phyloP scores from a whole-genome alignment of 2,797 vertebrate species.

The Iguana delicatissima region DNA sequence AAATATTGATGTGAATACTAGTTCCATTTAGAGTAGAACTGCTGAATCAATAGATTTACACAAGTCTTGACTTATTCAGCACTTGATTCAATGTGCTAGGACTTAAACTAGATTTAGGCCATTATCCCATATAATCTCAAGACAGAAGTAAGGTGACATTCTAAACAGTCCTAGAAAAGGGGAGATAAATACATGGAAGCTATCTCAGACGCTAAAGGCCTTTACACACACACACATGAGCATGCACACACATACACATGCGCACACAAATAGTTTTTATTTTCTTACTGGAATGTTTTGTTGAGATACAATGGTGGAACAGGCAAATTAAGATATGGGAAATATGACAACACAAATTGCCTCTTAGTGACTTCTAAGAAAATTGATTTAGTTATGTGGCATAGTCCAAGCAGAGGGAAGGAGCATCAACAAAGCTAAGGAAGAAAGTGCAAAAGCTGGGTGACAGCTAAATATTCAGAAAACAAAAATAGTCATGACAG shows the following conservation, averaged over 20 bases:
- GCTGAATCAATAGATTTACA: no score
- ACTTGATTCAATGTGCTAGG: no score
- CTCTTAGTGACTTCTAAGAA: background rate
- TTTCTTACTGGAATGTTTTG: background rate
- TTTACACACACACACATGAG: background rate
- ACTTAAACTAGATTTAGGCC: no score
- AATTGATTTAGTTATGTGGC: background rate
- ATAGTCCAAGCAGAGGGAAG: no score
- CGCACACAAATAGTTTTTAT: background rate
- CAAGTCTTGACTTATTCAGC: no score
- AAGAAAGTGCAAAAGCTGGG: no score
- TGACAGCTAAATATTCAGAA: no score
- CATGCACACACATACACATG: no score
- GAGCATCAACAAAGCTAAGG: no score
- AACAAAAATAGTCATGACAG: background rate
- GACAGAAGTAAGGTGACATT: no score
- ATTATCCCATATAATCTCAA: background rate
- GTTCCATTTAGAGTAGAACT: no score
- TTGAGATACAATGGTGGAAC: background rate
- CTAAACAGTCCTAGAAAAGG: background rate
- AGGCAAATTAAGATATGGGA: background rate
- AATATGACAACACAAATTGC: background rate
- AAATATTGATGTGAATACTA: no score
- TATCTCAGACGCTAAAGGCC: background rate
- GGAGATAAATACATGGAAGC: background rate